These are phyloP conservation scores for Cardiocondyla obscurior DNA, from an alignment of 1,140 invertebrate species.

Conservation along the genomic window DNA sequence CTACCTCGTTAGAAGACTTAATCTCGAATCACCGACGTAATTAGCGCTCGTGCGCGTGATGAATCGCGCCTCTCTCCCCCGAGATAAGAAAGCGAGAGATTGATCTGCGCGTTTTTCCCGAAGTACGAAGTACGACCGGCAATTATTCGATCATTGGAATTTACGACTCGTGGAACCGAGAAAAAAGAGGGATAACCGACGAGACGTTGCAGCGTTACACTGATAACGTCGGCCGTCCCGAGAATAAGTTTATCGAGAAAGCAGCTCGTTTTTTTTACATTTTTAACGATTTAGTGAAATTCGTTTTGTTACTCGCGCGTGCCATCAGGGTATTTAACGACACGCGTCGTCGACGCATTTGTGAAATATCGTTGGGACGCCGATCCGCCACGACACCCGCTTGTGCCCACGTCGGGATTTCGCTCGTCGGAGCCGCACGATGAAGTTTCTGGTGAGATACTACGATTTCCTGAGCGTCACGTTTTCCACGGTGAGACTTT, in stretches of 20 bases:
- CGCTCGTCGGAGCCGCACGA: slow-evolving; percentile 54
- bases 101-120: not conserved
- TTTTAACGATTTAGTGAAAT: not conserved
- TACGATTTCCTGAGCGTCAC: slow-evolving; percentile 79
- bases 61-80: not conserved
- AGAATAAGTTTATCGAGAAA: slow-evolving; percentile 1
- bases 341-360: not conserved
- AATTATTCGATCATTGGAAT: slow-evolving; percentile 55
- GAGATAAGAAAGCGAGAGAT: slow-evolving; percentile 4
- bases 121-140: slow-evolving; percentile 31
- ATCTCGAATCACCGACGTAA: slow-evolving; percentile 28
- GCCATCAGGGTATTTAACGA: not conserved
- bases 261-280: slow-evolving; percentile 6
- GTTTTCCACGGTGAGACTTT: slow-evolving; percentile 78
- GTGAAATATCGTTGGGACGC: slow-evolving; percentile 7
- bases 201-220: not conserved
- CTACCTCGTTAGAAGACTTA: slow-evolving; percentile 3
- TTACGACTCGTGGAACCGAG: slow-evolving; percentile 16
- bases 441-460: slow-evolving; percentile 82
- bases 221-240: slow-evolving; percentile 10
- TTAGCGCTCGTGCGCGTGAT: slow-evolving; percentile 16
- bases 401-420: not conserved
- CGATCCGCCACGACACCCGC: slow-evolving; percentile 6
- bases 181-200: slow-evolving; percentile 10
- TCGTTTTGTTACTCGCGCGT: not conserved